Base-by-base conservation (phyloP, 2,888 invertebrate species). In the Neoitamus cyanurus region DNA sequence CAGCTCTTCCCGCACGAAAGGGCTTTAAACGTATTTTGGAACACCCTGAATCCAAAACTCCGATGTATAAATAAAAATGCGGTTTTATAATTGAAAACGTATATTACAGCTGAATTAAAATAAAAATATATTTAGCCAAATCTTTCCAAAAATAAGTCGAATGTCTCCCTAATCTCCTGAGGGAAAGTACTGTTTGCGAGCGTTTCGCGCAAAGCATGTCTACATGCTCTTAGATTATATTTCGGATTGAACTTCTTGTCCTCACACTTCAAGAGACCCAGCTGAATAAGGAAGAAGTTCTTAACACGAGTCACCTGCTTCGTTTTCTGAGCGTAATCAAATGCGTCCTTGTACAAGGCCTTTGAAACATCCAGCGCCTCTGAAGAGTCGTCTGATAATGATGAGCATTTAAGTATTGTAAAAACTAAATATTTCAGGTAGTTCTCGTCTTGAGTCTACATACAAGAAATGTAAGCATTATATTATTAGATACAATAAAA, bases 371-470 rank as follows among this genome's bases (percentile, higher is more conserved):
- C 89, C 7, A 91, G 85, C 2, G 91, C 91, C 2, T 89, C 89
- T 15, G 87, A 85, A 0, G 91, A 91, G 3, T 88, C 85, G 77
- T 89, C 86, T 0, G 91, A 87, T 15, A 91, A 86, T 83, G 91
- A 89, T 0, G 89, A 90, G 84, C 90, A 90, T 87, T 91, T 92
- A 1, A 91, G 86, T 5, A 90, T 88, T n/a, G 91, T 90, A 58
- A 90, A 91, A n/a, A 90, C 88, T 2, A 91, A 88, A 70, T 90
- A 83, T 25, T 90, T 87, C 15, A 92, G 84, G 80, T 91, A 90
- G 30, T 90, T 89, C 25, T 91, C 90, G 2, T 88, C 89, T 72
- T 89, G 90, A 87, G 88, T 88, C 91, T 91, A 37, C 42, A 84
- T 68, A 48, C 37, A 83, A 83, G 83, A 42, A 84, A 82, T 42